phyloP scores from a whole-genome alignment of 2,797 vertebrate genomes.

The Uromys caudimaculatus region DNA sequence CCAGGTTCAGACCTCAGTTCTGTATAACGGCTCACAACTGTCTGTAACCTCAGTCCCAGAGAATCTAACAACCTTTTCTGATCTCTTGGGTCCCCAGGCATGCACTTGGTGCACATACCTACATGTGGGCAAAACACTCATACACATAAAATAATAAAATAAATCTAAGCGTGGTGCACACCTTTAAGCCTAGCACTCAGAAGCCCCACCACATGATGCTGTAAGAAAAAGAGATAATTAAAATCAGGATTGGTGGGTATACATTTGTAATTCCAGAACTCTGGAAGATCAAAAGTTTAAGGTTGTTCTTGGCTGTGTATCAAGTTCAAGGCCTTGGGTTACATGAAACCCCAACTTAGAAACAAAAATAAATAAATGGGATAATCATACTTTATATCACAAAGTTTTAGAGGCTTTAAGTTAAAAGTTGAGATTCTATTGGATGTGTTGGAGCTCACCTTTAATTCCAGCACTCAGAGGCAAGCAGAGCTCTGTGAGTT shows the following conservation, averaged over 20 bases:
- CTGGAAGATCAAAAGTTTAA: not conserved
- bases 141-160: not conserved
- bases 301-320: not conserved
- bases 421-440: constrained; percentile 9
- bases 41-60: not conserved
- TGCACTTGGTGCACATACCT: not conserved
- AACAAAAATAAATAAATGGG: not conserved
- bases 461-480: not conserved
- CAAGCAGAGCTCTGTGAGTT: not conserved
- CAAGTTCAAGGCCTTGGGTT: not conserved
- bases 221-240: not conserved
- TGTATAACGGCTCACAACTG: not conserved
- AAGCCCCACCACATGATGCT: not conserved
- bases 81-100: not conserved
- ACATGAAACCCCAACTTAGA: not conserved
- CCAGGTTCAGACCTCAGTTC: not conserved
- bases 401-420: constrained; percentile 54
- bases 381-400: constrained; percentile 23
- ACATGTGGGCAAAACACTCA: not conserved
- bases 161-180: not conserved
- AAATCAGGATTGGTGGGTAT: not conserved
- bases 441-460: not conserved
- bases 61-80: not conserved
- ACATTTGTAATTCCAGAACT: not conserved
- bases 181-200: not conserved